These are phyloP conservation scores for Hestina assimilis DNA, from an alignment of 1,140 invertebrate species.

Conservation along the genomic window DNA sequence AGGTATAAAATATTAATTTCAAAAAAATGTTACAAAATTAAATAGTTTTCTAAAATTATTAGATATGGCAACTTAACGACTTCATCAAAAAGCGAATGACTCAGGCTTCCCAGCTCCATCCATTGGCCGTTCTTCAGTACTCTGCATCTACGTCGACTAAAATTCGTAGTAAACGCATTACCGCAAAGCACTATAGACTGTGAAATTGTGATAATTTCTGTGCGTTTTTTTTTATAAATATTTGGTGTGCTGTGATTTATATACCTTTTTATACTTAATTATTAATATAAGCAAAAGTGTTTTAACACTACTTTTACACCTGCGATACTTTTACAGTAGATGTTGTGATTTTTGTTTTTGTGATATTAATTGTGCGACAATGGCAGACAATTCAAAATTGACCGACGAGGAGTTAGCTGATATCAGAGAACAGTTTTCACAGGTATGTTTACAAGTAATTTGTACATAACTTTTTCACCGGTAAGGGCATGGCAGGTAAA, in stretches of 20 bases:
- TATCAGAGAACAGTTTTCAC: conserved; percentile 74
- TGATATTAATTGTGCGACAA: conserved; percentile 62
- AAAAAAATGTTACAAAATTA: background rate
- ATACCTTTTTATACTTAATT: conserved; percentile 37
- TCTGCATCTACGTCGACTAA: conserved; percentile 21
- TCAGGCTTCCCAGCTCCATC: conserved; percentile 5
- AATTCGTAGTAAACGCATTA: conserved; percentile 31
- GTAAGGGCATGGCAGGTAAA: background rate
- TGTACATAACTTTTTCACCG: conserved; percentile 23
- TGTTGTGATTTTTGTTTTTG: conserved; percentile 66
- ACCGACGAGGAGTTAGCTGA: conserved; percentile 73
- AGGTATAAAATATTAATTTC: background rate
- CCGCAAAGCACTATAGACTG: conserved; percentile 19
- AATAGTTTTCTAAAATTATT: background rate
- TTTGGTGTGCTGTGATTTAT: conserved; percentile 51
- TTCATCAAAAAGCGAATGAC: conserved; percentile 15
- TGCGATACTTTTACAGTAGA: conserved; percentile 40
- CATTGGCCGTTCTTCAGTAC: conserved; percentile 18
- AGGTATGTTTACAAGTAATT: conserved; percentile 51
- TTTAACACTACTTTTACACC: conserved; percentile 34
- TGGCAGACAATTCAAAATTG: conserved; percentile 76
- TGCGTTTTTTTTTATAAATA: conserved; percentile 26
- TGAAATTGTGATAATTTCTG: conserved; percentile 27
- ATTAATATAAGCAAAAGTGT: conserved; percentile 55
- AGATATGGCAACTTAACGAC: conserved; percentile 2